Percentiles rank a stretch among this genome's conserved stretches.
These are phyloP conservation scores for Lota lota DNA, from an alignment of 2,113 vertebrate species.

Conservation along the genomic window DNA sequence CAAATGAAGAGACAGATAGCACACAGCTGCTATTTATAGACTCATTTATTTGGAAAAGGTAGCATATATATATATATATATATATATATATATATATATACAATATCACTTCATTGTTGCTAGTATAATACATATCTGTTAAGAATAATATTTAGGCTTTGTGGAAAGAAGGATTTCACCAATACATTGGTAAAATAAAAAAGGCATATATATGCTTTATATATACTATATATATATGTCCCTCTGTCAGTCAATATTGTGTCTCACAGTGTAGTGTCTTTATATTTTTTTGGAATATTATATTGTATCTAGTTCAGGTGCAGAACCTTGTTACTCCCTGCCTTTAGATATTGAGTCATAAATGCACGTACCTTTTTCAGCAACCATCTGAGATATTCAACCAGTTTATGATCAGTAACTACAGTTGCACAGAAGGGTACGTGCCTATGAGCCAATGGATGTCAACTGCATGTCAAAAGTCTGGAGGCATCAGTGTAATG, in stretches of 20 bases:
- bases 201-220: conserved; percentile 35
- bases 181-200: conserved; percentile 17
- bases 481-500: conserved; percentile 11
- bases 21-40: no score
- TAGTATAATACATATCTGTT: conserved; percentile 31
- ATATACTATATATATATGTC: conserved; percentile 25
- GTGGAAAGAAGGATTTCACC: conserved; percentile 26
- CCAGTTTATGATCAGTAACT: conserved; percentile 21
- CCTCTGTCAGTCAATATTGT: conserved; percentile 31
- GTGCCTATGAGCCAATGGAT: conserved; percentile 37
- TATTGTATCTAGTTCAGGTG: conserved; percentile 23
- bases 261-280: conserved; percentile 58
- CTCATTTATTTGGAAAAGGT: no score
- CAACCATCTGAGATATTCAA: neutral
- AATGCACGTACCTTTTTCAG: conserved; percentile 5
- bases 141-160: conserved; percentile 20
- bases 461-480: conserved; percentile 12
- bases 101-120: conserved; percentile 24
- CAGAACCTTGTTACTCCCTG: conserved; percentile 1
- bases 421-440: conserved; percentile 28
- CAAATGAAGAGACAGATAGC: conserved; percentile 22
- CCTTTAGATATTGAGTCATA: conserved; percentile 7
- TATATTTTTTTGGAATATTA: conserved; percentile 10
- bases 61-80: no score
- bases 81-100: conserved; percentile 56